Base-by-base conservation (phyloP, 2,797 vertebrate species). In the Echeneis naucrates region DNA sequence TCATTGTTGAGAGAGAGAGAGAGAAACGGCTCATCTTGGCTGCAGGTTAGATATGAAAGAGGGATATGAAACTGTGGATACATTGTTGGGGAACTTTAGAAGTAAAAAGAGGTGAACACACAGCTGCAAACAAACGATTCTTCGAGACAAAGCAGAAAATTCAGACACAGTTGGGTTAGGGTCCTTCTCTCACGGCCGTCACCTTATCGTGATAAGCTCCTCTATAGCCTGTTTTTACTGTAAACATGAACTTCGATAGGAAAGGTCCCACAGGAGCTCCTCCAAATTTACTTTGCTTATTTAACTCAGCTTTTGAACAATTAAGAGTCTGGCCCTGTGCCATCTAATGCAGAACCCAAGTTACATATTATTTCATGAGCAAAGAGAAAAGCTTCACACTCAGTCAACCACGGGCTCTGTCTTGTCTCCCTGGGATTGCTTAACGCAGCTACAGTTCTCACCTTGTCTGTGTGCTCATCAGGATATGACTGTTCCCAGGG, bases 351-450 rank as follows among this genome's bases (percentile, higher is more conserved):
- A 75, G 70, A 94, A 95, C 35, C 88, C 56, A 56, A 83, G 94
- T 95, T 95, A 95, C 94, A 87, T 92, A 95, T 95, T 95, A 92
- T 93, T 90, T 90, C 85, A 92, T 90, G 92, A 94, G 92, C 93
- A 92, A 93, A 93, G 92, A 92, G 87, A 90, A 93, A 85, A 85
- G 81, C 91, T 91, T 94, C 91, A 91, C 91, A 93, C 89, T 94
- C 92, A 87, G 87, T 94, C 89, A 85, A 88, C 91, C 86, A 48
- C 88, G 86, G 86, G 59, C 64, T 86, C 90, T 92, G 88, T 93
- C 92, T 85, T 88, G 88, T 90, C 85, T 67, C 68, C 60, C 55
- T 54, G 85, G 69, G 85, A 87, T 80, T 81, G 68, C 79, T 79
- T 75, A 58, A 85, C 85, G 78, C 61, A 52, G 79, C 80, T 80